Evolutionary conservation across 37 sponge, comb jelly and placozoan genomes (phyloP), one percentile per base, ranked within the genome.

Genomic region (Aplysina aerophoba): DNA sequence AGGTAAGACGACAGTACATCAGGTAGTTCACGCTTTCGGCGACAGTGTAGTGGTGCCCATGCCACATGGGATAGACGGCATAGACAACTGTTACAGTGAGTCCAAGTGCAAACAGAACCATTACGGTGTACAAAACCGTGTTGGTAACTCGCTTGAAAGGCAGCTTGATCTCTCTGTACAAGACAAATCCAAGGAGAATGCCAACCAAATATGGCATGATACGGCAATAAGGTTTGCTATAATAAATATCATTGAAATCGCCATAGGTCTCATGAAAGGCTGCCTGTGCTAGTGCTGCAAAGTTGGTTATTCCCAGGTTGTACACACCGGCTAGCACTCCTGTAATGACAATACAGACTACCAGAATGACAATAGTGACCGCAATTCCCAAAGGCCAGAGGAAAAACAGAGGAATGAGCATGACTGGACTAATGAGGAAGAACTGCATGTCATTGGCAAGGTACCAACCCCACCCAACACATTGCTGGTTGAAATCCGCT

Each of bases 371-470:
- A 57, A 55, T 72, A 17, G 55, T 15, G 21, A 81, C 37, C 17
- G 58, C 55, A 11, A 92, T 60, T 27, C 92, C 88, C 20, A 88
- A 20, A 6, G 92, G 88, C 27, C 89, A 80, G 5, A 78, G 82
- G 81, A 38, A 59, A 59, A 85, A 89, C 35, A 89, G 55, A 0
- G 92, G 92, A 14, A 91, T 69, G 33, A 97, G 30, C 24, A 97
- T 65, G 0, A 91, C 27, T 20, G 98, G 98, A 87, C 92, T 81
- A 27, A 95, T 79, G 60, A 95, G 27, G 65, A 81, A 92, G 73
- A 97, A 94, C 83, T 97, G 98, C 91, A 95, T 95, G 60, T 97
- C 98, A 83, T 87, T 89, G 19, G 96, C 93, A 25, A 97, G 85
- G 56, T 97, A 97, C 95, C 95, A 97, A 0, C 90, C 61, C 96